phyloP scores from a whole-genome alignment of 2,888 invertebrate species.

The Asteroscopus sphinx region DNA sequence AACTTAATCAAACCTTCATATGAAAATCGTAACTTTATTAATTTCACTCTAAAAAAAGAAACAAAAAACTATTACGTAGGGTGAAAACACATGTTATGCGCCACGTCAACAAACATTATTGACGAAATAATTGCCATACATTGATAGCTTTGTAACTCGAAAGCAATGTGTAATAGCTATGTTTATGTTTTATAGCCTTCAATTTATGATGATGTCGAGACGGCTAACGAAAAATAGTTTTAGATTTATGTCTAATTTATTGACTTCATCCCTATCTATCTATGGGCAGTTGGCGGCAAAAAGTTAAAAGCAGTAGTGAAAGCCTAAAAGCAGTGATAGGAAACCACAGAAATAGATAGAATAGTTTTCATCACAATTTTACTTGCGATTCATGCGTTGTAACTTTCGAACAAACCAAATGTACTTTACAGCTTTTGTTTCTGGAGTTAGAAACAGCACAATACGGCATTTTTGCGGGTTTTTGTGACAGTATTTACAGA shows the following conservation, averaged over 20 bases:
- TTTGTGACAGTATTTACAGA: no score
- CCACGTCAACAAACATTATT: constrained; percentile 31
- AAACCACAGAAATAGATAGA: no score
- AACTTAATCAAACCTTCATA: no score
- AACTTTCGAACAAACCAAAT: no score
- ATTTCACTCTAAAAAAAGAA: constrained; percentile 7
- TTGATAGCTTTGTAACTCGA: constrained; percentile 12
- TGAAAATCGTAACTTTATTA: constrained; percentile 4
- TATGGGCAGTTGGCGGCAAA: no score
- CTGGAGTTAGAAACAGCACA: no score
- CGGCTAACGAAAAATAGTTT: constrained; percentile 1
- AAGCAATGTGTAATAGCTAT: constrained; percentile 19
- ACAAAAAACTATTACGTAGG: constrained; percentile 6
- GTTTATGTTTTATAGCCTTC: constrained; percentile 18
- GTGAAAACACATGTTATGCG: constrained; percentile 23
- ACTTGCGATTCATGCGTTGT: no score
- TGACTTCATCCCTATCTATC: background rate
- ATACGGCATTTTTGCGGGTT: no score
- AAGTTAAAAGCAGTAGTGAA: no score
- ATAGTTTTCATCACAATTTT: no score
- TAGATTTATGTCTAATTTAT: background rate
- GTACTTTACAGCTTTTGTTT: no score
- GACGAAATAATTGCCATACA: constrained; percentile 41
- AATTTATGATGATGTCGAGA: constrained; percentile 7
- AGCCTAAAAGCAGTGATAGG: no score